Evolutionary conservation across 2,888 invertebrate genomes (phyloP).

Genomic region (Drosophila testacea): DNA sequence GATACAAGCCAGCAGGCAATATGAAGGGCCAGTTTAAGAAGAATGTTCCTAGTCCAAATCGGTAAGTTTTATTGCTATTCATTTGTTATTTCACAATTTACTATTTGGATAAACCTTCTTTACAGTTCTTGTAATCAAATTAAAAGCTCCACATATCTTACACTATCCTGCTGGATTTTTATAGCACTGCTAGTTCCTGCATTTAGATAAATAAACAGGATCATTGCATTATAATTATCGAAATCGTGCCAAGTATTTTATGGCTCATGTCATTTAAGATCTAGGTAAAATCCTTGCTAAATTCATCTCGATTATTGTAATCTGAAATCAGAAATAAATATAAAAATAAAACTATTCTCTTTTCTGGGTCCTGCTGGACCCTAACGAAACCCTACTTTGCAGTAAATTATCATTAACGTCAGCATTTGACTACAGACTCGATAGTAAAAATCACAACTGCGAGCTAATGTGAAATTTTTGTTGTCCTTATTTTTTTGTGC

Average conservation of each 20-base stretch:
- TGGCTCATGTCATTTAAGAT: not conserved
- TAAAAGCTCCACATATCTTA: not conserved
- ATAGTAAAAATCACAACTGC: conserved; percentile 41
- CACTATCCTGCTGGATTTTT: not conserved
- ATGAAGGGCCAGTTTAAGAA: not conserved
- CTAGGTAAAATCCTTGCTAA: not conserved
- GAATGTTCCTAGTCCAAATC: not conserved
- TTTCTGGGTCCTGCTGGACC: not conserved
- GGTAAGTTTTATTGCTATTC: too few species aligned
- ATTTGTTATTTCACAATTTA: too few species aligned
- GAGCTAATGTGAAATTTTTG: conserved; percentile 37
- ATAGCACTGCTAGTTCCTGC: not conserved
- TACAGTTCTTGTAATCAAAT: not conserved
- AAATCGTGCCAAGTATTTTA: not conserved
- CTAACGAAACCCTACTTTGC: conserved; percentile 22
- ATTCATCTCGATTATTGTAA: not conserved
- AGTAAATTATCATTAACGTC: conserved; percentile 51
- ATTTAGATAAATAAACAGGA: not conserved
- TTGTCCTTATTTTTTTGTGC: conserved; percentile 1
- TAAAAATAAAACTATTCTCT: not conserved
- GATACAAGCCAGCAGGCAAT: not conserved
- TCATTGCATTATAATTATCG: not conserved
- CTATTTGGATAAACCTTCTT: not conserved
- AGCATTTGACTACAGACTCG: conserved; percentile 33
- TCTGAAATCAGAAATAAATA: not conserved